These are phyloP conservation scores for Abscondita cerata DNA, from an alignment of 2,888 invertebrate genomes.

Conservation along the genomic window DNA sequence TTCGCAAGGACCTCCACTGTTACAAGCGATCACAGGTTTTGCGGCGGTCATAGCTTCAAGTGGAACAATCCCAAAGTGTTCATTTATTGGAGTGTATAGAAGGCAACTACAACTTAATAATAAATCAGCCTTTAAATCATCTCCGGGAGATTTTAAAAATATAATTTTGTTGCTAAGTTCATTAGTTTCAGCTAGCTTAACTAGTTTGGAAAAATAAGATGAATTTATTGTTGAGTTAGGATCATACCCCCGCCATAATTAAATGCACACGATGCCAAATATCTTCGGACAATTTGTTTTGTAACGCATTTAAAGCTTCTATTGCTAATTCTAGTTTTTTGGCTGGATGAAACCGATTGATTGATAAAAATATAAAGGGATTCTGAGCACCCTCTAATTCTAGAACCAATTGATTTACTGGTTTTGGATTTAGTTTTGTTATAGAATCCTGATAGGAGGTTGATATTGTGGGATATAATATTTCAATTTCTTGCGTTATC, in stretches of 20 bases:
- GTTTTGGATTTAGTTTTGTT: constrained; percentile 53
- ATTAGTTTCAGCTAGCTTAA: constrained; percentile 68
- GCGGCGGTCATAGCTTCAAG: constrained; percentile 96
- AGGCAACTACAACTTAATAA: constrained; percentile 78
- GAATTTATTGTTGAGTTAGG: constrained; percentile 86
- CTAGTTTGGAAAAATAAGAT: constrained; percentile 81
- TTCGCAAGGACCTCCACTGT: constrained; percentile 95
- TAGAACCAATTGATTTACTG: constrained; percentile 61
- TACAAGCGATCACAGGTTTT: constrained; percentile 93
- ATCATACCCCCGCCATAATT: constrained; percentile 96
- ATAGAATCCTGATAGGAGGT: constrained; percentile 52
- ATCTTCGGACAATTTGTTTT: constrained; percentile 60
- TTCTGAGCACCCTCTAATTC: constrained; percentile 49
- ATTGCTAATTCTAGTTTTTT: constrained; percentile 92
- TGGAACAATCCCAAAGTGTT: constrained; percentile 99
- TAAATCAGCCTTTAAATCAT: constrained; percentile 82
- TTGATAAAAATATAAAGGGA: constrained; percentile 80
- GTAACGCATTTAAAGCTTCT: constrained; percentile 75
- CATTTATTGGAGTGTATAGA: constrained; percentile 94
- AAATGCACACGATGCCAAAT: constrained; percentile 78
- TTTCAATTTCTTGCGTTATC: constrained; percentile 70
- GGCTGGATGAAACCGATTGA: constrained; percentile 97
- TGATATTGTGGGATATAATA: constrained; percentile 94
- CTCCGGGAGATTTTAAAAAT: constrained; percentile 87
- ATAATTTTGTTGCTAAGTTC: constrained; percentile 76